A percentile compares a stretch with the other conserved stretches of the same genome.
These are phyloP conservation scores for Chaetura pelagica DNA, from an alignment of 2,113 vertebrate species.

Conservation along the genomic window DNA sequence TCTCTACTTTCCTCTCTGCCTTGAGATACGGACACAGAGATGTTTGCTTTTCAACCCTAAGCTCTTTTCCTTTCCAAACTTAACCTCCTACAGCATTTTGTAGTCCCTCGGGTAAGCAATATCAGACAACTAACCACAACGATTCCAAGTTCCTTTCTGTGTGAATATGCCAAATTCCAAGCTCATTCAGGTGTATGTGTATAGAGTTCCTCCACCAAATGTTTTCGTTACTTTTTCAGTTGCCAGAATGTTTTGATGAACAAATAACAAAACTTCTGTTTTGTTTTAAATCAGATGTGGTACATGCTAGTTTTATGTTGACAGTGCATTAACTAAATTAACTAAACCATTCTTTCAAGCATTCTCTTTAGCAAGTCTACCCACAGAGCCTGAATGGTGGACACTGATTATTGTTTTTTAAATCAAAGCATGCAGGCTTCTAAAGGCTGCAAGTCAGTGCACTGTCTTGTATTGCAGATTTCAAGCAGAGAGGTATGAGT, in stretches of 20 bases:
- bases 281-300: background rate
- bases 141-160: background rate
- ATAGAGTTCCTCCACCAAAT: background rate
- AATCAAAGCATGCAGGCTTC: background rate
- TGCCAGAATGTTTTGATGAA: background rate
- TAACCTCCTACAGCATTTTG: background rate
- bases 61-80: background rate
- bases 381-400: background rate
- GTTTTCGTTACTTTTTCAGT: background rate
- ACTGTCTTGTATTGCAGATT: background rate
- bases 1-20: background rate
- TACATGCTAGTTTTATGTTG: background rate
- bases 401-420: background rate
- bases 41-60: background rate
- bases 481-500: background rate
- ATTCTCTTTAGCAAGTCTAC: background rate
- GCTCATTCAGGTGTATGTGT: background rate
- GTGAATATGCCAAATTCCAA: background rate
- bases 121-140: background rate
- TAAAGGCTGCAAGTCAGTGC: background rate
- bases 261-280: background rate
- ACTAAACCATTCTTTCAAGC: background rate
- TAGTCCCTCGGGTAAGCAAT: background rate
- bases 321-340: background rate
- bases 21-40: accelerated